phyloP scores from a whole-genome alignment of 1,140 invertebrate genomes.

The Rhyacophila brunnea region DNA sequence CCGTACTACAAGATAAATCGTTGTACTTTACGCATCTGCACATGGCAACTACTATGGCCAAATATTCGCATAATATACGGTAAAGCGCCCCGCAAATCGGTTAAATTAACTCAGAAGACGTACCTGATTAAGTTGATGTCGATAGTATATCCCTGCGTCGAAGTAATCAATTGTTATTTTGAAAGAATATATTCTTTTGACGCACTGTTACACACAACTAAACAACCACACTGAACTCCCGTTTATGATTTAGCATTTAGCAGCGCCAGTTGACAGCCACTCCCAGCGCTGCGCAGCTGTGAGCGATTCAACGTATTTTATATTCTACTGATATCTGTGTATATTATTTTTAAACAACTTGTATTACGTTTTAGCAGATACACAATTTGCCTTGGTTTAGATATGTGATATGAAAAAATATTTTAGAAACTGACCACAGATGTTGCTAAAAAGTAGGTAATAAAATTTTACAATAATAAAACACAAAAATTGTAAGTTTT shows the following conservation, averaged over 20 bases:
- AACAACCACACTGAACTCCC: slow-evolving; percentile 3
- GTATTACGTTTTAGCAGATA: too few species aligned
- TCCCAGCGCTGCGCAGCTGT: slow-evolving; percentile 22
- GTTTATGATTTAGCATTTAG: slow-evolving; percentile 11
- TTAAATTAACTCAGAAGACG: slow-evolving; percentile 1
- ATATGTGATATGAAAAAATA: too few species aligned
- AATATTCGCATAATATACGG: neutral
- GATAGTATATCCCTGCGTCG: neutral
- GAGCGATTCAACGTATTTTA: neutral
- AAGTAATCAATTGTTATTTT: slow-evolving; percentile 12
- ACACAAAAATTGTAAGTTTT: too few species aligned
- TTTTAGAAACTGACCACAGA: too few species aligned
- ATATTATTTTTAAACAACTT: too few species aligned
- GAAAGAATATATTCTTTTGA: neutral
- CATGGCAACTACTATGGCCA: slow-evolving; percentile 16
- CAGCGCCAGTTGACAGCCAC: slow-evolving; percentile 24
- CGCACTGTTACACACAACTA: slow-evolving; percentile 11
- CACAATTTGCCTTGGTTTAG: too few species aligned
- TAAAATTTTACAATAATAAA: too few species aligned
- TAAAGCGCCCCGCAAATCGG: neutral
- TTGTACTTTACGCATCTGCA: slow-evolving; percentile 25
- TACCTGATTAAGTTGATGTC: slow-evolving; percentile 10
- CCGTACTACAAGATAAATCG: slow-evolving; percentile 19
- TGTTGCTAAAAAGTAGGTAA: too few species aligned
- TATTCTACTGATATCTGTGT: too few species aligned